Conservation (phyloP, 2,113 vertebrate genomes). For the Rallus limicola region DNA sequence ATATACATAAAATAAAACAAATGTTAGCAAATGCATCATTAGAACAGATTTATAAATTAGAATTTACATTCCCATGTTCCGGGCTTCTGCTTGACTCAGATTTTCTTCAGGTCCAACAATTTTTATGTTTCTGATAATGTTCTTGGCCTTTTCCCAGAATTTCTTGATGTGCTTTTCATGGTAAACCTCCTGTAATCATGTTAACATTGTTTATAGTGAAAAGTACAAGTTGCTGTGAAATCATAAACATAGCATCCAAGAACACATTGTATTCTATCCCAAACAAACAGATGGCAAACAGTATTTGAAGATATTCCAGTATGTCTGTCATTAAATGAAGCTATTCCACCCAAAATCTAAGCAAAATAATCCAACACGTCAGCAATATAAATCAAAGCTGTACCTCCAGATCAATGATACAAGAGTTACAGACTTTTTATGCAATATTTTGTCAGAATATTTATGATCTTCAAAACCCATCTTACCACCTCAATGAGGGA, state of each 20-base stretch:
- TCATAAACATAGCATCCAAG: not conserved
- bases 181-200: constrained; percentile 90
- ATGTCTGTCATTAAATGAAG: not conserved
- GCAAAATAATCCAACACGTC: not conserved
- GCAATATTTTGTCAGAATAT: not conserved
- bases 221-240: not conserved
- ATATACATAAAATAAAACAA: not conserved
- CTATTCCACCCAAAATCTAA: not conserved
- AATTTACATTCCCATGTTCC: constrained; percentile 97
- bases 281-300: constrained; percentile 7
- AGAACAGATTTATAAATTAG: not conserved
- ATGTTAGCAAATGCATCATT: not conserved
- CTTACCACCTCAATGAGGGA: not conserved
- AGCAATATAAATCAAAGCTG: not conserved
- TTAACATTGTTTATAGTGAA: constrained; percentile 27
- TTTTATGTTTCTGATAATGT: constrained; percentile 85
- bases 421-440: not conserved
- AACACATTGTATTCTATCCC: constrained; percentile 13
- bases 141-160: constrained; percentile 92
- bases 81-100: constrained; percentile 93
- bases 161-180: constrained; percentile 95
- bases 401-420: not conserved
- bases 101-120: constrained; percentile 96
- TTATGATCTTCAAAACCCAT: not conserved
- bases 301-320: not conserved